Percentiles rank a stretch among this genome's conserved stretches.
Evolutionary conservation across 1,140 invertebrate genomes (phyloP).

Genomic region (Rhyacophila brunnea): DNA sequence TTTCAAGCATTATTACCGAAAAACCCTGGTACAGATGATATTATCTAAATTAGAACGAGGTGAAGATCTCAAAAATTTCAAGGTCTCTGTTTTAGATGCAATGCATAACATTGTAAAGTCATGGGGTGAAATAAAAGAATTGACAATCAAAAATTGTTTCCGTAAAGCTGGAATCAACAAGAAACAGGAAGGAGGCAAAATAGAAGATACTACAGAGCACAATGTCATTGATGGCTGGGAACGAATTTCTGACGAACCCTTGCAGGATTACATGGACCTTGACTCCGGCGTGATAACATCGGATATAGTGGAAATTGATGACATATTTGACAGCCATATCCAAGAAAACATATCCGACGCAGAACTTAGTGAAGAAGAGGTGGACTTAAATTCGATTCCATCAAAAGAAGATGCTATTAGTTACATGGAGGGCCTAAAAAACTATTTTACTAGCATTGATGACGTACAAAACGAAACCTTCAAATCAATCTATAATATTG

Average conservation of each 20-base stretch:
- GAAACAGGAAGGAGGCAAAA: not conserved
- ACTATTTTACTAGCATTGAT: no score
- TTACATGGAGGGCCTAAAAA: no score
- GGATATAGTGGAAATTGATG: no score
- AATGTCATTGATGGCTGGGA: slow-evolving; percentile 7
- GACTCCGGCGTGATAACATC: no score
- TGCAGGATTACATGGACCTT: no score
- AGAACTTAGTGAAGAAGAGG: no score
- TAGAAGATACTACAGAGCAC: not conserved
- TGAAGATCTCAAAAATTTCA: slow-evolving; percentile 1
- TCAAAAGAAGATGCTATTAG: no score
- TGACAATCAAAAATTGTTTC: not conserved
- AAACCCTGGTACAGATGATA: slow-evolving; percentile 7
- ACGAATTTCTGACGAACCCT: slow-evolving; percentile 1
- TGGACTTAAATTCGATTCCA: no score
- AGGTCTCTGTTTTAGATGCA: slow-evolving; percentile 5
- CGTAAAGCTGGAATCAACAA: not conserved
- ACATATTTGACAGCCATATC: no score
- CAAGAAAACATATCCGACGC: no score
- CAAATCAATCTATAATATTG: no score
- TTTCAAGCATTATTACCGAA: slow-evolving; percentile 1
- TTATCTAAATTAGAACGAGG: slow-evolving; percentile 10
- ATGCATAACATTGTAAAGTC: slow-evolving; percentile 8
- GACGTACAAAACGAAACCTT: no score
- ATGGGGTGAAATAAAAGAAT: slow-evolving; percentile 8